Conservation (phyloP, 2,888 invertebrate genomes). For the Agrochola macilenta region DNA sequence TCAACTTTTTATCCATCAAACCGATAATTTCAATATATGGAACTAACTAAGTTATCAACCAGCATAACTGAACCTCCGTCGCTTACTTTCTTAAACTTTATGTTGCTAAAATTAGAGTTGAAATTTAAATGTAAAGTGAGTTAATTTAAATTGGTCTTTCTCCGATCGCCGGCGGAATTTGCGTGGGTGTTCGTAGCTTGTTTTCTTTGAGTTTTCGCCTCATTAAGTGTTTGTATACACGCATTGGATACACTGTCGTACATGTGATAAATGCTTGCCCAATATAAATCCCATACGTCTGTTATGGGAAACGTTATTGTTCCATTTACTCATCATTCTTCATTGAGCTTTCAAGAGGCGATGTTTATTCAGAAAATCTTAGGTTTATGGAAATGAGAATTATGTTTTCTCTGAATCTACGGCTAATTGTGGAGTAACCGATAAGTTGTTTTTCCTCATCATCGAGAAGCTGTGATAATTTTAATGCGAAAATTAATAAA, state of each 20-base stretch:
- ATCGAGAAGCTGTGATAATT: background rate
- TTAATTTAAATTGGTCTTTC: slow-evolving; percentile 42
- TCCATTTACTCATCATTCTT: slow-evolving; percentile 72
- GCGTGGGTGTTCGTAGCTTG: slow-evolving; percentile 82
- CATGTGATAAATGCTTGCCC: slow-evolving; percentile 82
- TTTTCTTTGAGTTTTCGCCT: slow-evolving; percentile 86
- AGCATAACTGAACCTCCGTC: background rate
- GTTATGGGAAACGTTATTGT: slow-evolving; percentile 81
- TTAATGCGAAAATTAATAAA: background rate
- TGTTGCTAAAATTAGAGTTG: background rate
- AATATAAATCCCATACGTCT: slow-evolving; percentile 77
- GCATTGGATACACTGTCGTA: slow-evolving; percentile 78
- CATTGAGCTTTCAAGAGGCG: slow-evolving; percentile 9
- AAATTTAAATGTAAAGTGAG: background rate
- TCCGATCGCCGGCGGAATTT: slow-evolving; percentile 72
- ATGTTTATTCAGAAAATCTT: background rate
- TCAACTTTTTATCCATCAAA: slow-evolving; percentile 42
- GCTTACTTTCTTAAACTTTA: slow-evolving; percentile 8
- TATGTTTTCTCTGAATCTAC: background rate
- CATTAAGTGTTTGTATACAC: slow-evolving; percentile 87
- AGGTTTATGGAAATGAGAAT: background rate
- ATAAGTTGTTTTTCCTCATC: no score
- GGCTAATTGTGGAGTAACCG: no score
- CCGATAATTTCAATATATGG: slow-evolving; percentile 50
- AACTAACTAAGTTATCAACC: slow-evolving; percentile 32